phyloP scores from a whole-genome alignment of 1,140 invertebrate species.

The Oscheius sp. region DNA sequence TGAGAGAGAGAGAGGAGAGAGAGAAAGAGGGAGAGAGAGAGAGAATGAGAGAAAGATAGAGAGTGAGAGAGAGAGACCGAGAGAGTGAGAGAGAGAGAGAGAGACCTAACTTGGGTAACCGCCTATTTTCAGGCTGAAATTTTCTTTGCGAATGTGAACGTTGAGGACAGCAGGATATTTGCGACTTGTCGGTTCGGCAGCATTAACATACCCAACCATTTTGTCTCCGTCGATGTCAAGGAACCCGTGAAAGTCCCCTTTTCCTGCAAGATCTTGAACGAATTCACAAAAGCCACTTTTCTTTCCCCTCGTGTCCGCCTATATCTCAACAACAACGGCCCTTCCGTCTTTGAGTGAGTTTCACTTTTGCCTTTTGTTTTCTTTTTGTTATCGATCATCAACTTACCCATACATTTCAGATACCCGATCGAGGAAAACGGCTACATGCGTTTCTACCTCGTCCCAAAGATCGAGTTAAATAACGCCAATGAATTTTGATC shows the following conservation, averaged over 20 bases:
- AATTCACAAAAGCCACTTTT: constrained; percentile 92
- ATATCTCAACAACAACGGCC: constrained; percentile 91
- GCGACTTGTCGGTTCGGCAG: constrained; percentile 46
- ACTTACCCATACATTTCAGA: not conserved
- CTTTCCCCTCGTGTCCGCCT: constrained; percentile 70
- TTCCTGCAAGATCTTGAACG: constrained; percentile 78
- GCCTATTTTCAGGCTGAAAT: no score
- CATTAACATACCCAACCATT: constrained; percentile 23
- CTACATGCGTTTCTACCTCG: constrained; percentile 92
- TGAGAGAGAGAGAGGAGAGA: no score
- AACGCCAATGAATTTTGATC: not conserved
- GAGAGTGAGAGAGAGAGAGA: no score
- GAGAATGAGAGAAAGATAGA: no score
- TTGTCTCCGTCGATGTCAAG: constrained; percentile 81
- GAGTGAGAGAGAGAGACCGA: no score
- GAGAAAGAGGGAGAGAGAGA: no score
- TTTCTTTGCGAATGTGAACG: constrained; percentile 77
- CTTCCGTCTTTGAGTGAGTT: constrained; percentile 80
- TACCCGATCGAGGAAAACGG: constrained; percentile 83
- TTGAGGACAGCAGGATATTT: constrained; percentile 83
- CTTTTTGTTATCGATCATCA: not conserved
- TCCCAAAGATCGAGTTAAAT: constrained; percentile 99
- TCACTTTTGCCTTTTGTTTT: no score
- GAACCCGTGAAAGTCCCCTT: constrained; percentile 84
- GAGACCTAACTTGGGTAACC: no score